Evolutionary conservation across 2,888 invertebrate species (phyloP), one percentile per base, ranked within the genome.

Genomic region (Bibio marci): DNA sequence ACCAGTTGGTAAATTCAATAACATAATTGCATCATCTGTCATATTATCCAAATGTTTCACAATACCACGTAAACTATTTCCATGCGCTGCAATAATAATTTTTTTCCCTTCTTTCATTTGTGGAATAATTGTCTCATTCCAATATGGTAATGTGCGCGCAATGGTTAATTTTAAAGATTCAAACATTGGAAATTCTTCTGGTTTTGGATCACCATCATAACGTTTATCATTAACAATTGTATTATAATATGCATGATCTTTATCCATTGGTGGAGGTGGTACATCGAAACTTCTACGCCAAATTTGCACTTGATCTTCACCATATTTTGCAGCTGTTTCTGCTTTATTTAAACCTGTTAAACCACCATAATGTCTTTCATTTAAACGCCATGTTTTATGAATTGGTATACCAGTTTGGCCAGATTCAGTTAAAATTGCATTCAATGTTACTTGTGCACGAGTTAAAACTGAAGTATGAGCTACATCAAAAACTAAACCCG

Each of bases 291-390:
- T 82, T 43, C 87, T 71, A 46, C 87, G 71, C 88, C 88, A 88
- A 49, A 80, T 77, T 62, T 80, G 76, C 8, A 88, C 83, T 67
- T 83, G 80, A 36, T 77, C 75, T 54, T 85, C 86, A 11, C 88
- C 87, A 60, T 80, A 87, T 55, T 81, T 80, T 38, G 77, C 76
- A 37, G 85, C 85, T 15, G 86, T 81, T 59, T 86, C 82, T 0
- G 80, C 72, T 57, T 88, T 88, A 53, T 87, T 81, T 43, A 82
- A 67, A 2, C 87, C 87, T 11, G 86, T 88, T 6, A 88, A 69
- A 30, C 80, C 80, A 37, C 88, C 88, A 51, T 87, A 88, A 53
- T 88, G 88, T 42, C 88, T 73, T 58, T 88, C 87, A 51, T 87
- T 87, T 22, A 88, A 63, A 12, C 86, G 70, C 88, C 88, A 88